Conservation (phyloP, 2,888 invertebrate genomes). For the Oligia fasciuncula region DNA sequence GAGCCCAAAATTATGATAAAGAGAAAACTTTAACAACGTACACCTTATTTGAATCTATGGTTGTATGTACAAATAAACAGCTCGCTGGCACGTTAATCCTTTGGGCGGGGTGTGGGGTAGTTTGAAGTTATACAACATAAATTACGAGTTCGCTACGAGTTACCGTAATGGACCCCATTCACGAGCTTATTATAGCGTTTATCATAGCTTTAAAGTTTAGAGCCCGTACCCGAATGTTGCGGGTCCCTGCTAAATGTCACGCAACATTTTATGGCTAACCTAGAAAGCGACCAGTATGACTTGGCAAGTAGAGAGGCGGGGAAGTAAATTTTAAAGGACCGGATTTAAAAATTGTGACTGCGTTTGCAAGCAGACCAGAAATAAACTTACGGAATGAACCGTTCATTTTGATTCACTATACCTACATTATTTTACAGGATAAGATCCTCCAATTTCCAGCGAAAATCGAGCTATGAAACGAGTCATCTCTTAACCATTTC, state of each 20-base stretch:
- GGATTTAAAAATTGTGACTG: background rate
- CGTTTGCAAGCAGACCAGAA: background rate
- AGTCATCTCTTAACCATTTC: background rate
- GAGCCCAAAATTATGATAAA: conserved; percentile 28
- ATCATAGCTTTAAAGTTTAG: conserved; percentile 71
- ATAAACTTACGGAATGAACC: background rate
- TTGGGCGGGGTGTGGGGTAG: conserved; percentile 63
- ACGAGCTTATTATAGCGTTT: conserved; percentile 69
- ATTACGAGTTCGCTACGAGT: conserved; percentile 73
- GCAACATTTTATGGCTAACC: conserved; percentile 45
- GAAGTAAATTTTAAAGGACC: conserved; percentile 5
- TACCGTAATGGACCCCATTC: conserved; percentile 73
- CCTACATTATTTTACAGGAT: background rate
- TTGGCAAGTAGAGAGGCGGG: conserved; percentile 9
- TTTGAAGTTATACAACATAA: conserved; percentile 76
- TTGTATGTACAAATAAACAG: conserved; percentile 67
- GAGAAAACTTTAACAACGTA: conserved; percentile 38
- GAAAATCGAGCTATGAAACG: background rate
- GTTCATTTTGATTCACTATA: background rate
- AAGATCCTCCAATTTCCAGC: too few species aligned
- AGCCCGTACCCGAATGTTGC: conserved; percentile 45
- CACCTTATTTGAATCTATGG: conserved; percentile 53
- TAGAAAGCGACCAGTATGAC: conserved; percentile 15
- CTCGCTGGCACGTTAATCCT: conserved; percentile 69
- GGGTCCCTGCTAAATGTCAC: conserved; percentile 57